Evolutionary conservation across 2,797 vertebrate genomes (phyloP), one percentile per base, ranked within the genome.

Genomic region (Ctenopoma kingsleyae): DNA sequence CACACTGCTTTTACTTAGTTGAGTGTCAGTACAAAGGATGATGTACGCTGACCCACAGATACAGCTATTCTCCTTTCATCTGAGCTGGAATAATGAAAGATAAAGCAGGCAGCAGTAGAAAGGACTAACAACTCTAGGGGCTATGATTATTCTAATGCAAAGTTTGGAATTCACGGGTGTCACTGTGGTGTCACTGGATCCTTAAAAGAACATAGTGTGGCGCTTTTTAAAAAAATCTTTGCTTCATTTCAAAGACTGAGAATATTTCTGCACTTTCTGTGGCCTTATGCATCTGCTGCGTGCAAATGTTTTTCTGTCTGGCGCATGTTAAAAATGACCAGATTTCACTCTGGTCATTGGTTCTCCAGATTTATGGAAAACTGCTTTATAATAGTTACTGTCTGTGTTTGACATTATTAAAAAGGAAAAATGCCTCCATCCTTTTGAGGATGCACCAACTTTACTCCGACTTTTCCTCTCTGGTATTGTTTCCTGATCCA

Each of bases 1-100:
- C 36, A 46, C 60, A 4, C 32, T 49, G 70, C 80, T 81, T 87
- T 88, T 74, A 87, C 77, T 54, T 54, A 46, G 80, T 49, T 19
- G 71, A 79, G 74, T 80, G 76, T 78, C 72, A 51, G 64, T 19
- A 87, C 81, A 84, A 72, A 87, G 71, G 83, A 79, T 35, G 83
- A 76, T 51, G 71, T 48, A 67, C 61, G 73, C 78, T 72, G 80
- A 83, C 67, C 81, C 77, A 47, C 1, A 80, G 72, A 74, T 67
- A 52, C 59, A 43, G 64, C 41, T 17, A 8, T 44, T 60, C 61
- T 74, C 70, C 85, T 90, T 88, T 91, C 74, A 87, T 87, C 84
- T 81, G 47, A 63, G 68, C 23, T 58, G 20, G 11, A 59, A 71
- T 77, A 84, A 82, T 85, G 78, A 81, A 71, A 58, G 76, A 80